Evolutionary conservation across 2,888 invertebrate species (phyloP).

Genomic region (Eupelmus urozonus): DNA sequence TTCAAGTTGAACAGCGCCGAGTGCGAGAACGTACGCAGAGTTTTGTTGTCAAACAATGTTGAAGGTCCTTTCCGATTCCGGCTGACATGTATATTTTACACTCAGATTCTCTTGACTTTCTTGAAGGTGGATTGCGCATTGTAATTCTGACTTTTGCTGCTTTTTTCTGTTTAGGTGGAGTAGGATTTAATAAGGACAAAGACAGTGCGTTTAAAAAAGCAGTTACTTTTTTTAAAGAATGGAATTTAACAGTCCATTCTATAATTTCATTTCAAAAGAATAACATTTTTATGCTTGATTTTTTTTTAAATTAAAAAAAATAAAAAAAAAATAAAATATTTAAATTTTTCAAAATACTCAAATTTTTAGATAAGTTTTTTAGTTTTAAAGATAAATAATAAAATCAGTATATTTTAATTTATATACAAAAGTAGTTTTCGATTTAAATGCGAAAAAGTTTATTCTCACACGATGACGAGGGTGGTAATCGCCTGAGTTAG

Average conservation of each 20-base stretch:
- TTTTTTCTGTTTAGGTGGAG: slow-evolving; percentile 12
- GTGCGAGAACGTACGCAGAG: not conserved
- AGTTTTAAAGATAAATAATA: no score
- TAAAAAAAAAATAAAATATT: not conserved
- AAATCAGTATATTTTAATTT: no score
- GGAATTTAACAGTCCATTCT: not conserved
- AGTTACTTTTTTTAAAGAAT: not conserved
- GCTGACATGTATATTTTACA: slow-evolving; percentile 8
- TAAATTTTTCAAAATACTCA: no score
- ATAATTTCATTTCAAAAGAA: not conserved
- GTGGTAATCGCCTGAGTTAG: no score
- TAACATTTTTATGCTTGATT: not conserved
- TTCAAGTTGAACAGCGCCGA: not conserved
- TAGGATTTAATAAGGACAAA: not conserved
- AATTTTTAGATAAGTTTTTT: no score
- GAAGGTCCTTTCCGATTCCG: slow-evolving; percentile 30
- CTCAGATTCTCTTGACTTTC: not conserved
- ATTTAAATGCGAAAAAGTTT: no score
- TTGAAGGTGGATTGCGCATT: slow-evolving; percentile 10
- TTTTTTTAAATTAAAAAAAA: not conserved
- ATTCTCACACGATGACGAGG: no score
- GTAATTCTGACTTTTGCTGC: not conserved
- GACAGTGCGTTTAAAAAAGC: not conserved
- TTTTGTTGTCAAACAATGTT: slow-evolving; percentile 28
- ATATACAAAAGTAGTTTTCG: no score